Percentiles rank a stretch among this genome's conserved stretches.
phyloP scores from a whole-genome alignment of 2,113 vertebrate species.

The Ahaetulla prasina region DNA sequence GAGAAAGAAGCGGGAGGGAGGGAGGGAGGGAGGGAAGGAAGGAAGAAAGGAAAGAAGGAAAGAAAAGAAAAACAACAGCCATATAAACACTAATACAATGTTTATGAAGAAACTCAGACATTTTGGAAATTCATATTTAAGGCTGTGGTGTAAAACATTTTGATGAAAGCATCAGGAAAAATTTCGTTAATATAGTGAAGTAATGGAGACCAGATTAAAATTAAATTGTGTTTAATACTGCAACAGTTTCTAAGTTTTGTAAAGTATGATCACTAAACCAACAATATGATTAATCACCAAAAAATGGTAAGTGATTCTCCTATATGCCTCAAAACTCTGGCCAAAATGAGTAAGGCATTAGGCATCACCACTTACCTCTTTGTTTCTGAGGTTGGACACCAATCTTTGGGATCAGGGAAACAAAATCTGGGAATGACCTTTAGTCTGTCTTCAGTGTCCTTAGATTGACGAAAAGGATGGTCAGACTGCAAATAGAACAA shows the following conservation, averaged over 20 bases:
- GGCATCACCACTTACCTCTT: slow-evolving; percentile 75
- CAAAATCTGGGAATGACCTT: slow-evolving; percentile 96
- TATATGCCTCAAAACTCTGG: neutral
- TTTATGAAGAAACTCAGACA: neutral
- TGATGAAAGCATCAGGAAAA: neutral
- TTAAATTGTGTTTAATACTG: neutral
- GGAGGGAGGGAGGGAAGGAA: too few relatives aligned
- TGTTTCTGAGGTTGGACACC: slow-evolving; percentile 81
- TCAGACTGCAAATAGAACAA: slow-evolving; percentile 75
- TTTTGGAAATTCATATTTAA: neutral
- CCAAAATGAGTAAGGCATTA: neutral
- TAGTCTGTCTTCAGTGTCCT: slow-evolving; percentile 90
- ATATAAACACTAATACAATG: too few relatives aligned
- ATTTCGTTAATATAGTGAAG: neutral
- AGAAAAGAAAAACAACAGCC: neutral
- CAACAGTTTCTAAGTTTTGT: neutral
- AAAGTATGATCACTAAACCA: neutral
- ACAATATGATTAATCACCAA: neutral
- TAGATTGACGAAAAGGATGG: slow-evolving; percentile 83
- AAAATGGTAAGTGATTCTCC: neutral
- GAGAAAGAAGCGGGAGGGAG: too few relatives aligned
- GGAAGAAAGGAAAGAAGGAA: too few relatives aligned
- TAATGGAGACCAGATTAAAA: neutral
- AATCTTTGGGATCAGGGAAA: slow-evolving; percentile 91
- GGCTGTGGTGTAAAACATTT: neutral